A percentile compares a stretch with the other conserved stretches of the same genome.
Evolutionary conservation across 2,113 vertebrate genomes (phyloP).

Genomic region (Rynchops niger): DNA sequence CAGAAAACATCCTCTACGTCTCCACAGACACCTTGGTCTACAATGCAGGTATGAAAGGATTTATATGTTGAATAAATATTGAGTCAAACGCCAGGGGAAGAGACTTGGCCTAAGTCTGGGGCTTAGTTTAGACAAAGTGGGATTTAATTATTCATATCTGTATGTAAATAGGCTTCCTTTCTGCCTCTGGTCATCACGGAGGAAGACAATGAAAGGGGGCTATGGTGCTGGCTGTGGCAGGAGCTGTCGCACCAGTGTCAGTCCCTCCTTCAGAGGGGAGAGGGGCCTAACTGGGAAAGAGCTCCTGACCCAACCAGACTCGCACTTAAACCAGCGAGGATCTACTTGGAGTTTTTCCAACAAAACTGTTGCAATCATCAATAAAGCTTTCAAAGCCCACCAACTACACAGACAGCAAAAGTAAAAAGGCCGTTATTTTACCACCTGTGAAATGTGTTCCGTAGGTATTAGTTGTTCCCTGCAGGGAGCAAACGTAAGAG

Average conservation of each 20-base stretch:
- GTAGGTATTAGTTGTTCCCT: conserved; percentile 32
- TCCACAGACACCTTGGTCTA: not conserved
- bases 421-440: conserved; percentile 24
- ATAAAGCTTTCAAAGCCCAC: conserved; percentile 39
- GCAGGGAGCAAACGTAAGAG: conserved; percentile 41
- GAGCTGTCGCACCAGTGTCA: not conserved
- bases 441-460: not conserved
- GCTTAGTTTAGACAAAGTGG: not conserved
- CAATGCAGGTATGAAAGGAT: not conserved
- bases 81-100: not conserved
- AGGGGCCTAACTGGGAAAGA: not conserved
- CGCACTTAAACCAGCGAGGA: not conserved
- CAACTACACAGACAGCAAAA: not conserved
- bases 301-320: not conserved
- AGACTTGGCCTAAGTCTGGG: not conserved
- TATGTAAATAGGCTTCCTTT: not conserved
- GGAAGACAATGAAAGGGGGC: not conserved
- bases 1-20: not conserved
- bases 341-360: not conserved
- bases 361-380: conserved; percentile 28
- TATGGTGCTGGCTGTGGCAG: not conserved
- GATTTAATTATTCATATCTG: not conserved
- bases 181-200: not conserved
- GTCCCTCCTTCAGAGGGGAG: not conserved
- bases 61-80: not conserved